These are phyloP conservation scores for Holacanthus passer DNA, from an alignment of 2,113 vertebrate species.

Conservation along the genomic window DNA sequence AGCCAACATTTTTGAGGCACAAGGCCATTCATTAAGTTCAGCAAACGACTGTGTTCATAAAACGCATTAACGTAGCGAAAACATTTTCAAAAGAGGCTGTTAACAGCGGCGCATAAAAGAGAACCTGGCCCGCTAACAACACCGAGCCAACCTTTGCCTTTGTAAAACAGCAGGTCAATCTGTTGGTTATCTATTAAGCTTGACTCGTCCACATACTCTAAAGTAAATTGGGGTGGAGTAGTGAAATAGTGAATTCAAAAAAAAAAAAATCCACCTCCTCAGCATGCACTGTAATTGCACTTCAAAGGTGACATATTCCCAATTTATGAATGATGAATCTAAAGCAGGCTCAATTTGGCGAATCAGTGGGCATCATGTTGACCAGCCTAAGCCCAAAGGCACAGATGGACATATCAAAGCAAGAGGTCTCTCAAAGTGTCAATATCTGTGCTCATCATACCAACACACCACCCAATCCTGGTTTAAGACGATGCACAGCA, in stretches of 20 bases:
- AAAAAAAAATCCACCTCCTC: constrained; percentile 57
- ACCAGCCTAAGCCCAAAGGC: constrained; percentile 73
- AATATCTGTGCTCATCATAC: constrained; percentile 70
- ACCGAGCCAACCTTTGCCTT: constrained; percentile 20
- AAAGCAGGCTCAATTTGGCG: constrained; percentile 71
- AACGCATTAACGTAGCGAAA: constrained; percentile 20
- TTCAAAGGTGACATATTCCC: constrained; percentile 76
- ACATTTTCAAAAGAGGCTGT: constrained; percentile 30
- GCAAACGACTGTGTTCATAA: constrained; percentile 26
- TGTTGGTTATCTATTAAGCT: constrained; percentile 35
- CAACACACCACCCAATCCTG: constrained; percentile 34
- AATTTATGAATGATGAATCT: constrained; percentile 78
- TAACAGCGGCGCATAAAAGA: constrained; percentile 42
- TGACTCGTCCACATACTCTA: constrained; percentile 32
- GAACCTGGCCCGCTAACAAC: constrained; percentile 12
- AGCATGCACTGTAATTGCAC: constrained; percentile 66
- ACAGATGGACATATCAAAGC: constrained; percentile 78
- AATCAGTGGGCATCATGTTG: constrained; percentile 70
- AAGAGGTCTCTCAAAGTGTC: constrained; percentile 73
- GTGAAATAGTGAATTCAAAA: constrained; percentile 57
- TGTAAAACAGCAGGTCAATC: constrained; percentile 32
- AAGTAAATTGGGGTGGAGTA: constrained; percentile 55
- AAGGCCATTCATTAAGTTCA: constrained; percentile 33
- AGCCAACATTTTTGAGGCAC: constrained; percentile 43
- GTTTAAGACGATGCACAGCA: constrained; percentile 53